Base-by-base conservation (phyloP, 2,888 invertebrate species). In the Xestia ashworthii region DNA sequence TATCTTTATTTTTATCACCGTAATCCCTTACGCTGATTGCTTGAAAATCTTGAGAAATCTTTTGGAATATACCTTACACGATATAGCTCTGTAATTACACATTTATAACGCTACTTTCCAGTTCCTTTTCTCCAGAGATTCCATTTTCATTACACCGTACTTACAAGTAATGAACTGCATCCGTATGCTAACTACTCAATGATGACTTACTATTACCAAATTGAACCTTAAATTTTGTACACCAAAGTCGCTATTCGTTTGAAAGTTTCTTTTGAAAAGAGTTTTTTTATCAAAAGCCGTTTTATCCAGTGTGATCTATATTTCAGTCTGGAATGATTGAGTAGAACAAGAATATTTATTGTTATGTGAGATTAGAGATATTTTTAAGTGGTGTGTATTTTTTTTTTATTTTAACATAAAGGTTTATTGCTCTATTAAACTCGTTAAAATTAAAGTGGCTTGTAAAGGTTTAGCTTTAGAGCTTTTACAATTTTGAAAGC, bases 111-210 rank as follows among this genome's bases (percentile, higher is more conserved):
- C 85, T 86, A 85, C 87, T 89, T 88, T 83, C 84, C 82, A 87
- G 85, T 88, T 90, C 82, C 86, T 89, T 90, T 90, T 83, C 89
- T 87, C 84, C 62, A 78, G 86, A 87, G 89, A 88, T 89, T 90
- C 81, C 83, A 86, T 90, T 91, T 92, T 89, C 89, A 91, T 91
- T 92, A 90, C 89, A 88, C 87, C 87, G 88, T 87, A 86, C 88
- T 91, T 89, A 89, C 86, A 87, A 87, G 85, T 87, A 89, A 89
- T 87, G 84, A 89, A 90, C 82, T 89, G 90, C 89, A 89, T 87
- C 87, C 84, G 78, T 87, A 91, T 89, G 88, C 89, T 87, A 90
- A 88, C 78, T 88, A 86, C 80, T 86, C 71, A 75, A 82, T 83
- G 74, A 87, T 76, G 62, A 75, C 60, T 60, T 66, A 55, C 64